These are phyloP conservation scores for Origma solitaria DNA, from an alignment of 2,113 vertebrate species.

Conservation along the genomic window DNA sequence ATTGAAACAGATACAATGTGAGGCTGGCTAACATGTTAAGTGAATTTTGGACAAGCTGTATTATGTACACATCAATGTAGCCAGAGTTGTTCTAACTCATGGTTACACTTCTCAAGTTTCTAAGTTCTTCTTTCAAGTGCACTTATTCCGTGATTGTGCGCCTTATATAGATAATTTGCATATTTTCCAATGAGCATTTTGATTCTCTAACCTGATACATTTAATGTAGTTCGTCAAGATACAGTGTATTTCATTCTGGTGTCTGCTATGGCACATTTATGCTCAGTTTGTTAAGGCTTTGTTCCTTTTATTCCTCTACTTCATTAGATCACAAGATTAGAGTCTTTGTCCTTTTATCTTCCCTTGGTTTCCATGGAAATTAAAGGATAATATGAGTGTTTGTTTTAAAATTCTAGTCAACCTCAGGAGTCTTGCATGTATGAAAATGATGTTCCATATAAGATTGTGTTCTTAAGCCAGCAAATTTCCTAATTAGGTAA, in stretches of 20 bases:
- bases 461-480: neutral
- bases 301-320: neutral
- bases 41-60: neutral
- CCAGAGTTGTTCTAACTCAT: neutral
- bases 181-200: neutral
- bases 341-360: neutral
- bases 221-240: neutral
- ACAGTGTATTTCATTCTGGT: neutral
- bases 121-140: neutral
- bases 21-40: neutral
- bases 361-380: neutral
- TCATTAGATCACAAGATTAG: neutral
- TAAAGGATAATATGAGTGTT: neutral
- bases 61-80: neutral
- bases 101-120: neutral
- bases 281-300: neutral
- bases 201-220: neutral
- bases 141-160: neutral
- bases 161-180: neutral
- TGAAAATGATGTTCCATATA: neutral
- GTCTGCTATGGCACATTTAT: neutral
- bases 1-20: neutral
- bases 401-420: neutral
- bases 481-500: neutral
- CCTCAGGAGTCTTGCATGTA: neutral